Evolutionary conservation across 2,888 invertebrate species (phyloP).

Genomic region (Xylocampa areola): DNA sequence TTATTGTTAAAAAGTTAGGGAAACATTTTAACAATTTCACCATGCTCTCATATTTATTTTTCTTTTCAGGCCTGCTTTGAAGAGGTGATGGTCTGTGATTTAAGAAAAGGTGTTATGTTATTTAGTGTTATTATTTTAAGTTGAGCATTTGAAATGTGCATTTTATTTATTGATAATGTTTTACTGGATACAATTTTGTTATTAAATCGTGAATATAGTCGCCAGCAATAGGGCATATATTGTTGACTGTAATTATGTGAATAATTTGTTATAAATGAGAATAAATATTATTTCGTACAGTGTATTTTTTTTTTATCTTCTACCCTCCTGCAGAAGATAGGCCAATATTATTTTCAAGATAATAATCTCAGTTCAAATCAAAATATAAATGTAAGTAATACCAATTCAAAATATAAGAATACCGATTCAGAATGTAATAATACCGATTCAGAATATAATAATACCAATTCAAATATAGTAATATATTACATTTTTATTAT

Average conservation of each 20-base stretch:
- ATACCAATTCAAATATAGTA: no score
- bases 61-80: constrained; percentile 75
- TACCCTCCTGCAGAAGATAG: neutral
- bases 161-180: constrained; percentile 47
- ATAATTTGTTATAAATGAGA: constrained; percentile 46
- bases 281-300: constrained; percentile 19
- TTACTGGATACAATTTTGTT: constrained; percentile 22
- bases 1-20: no score
- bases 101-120: neutral
- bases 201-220: constrained; percentile 25
- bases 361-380: no score
- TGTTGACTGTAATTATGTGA: constrained; percentile 54
- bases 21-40: no score
- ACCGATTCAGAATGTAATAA: no score
- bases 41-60: no score
- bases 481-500: no score
- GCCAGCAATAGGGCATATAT: constrained; percentile 16
- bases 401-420: no score
- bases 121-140: constrained; percentile 48
- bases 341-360: no score
- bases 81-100: constrained; percentile 67
- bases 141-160: constrained; percentile 52
- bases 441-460: no score
- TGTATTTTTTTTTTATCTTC: neutral
- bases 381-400: no score